Conservation (phyloP, 2,113 vertebrate genomes). For the Pelecanus crispus region DNA sequence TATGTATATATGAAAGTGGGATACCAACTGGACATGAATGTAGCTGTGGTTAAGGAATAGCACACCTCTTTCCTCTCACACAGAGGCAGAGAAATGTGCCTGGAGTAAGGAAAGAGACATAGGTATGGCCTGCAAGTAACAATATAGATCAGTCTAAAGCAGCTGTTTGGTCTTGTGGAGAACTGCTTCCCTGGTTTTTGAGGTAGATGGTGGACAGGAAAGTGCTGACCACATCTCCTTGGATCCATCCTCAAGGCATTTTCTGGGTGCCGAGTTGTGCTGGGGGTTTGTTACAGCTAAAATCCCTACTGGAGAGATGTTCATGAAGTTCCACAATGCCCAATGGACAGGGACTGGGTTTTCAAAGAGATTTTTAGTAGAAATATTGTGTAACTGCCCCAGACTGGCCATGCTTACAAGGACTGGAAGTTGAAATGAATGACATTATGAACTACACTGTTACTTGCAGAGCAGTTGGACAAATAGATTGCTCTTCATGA, state of each 20-base stretch:
- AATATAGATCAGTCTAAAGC: not conserved
- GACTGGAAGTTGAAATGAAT: not conserved
- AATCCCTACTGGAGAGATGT: not conserved
- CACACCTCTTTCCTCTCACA: not conserved
- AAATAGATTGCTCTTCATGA: not conserved
- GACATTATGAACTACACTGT: not conserved
- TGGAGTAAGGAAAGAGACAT: not conserved
- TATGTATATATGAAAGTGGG: not conserved
- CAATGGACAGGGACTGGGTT: not conserved
- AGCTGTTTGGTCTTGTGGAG: not conserved
- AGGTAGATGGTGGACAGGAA: not conserved
- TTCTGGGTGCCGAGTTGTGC: not conserved
- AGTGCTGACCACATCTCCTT: not conserved
- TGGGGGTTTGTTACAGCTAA: not conserved
- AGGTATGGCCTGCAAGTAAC: not conserved
- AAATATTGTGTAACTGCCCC: not conserved
- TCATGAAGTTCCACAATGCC: not conserved
- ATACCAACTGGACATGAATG: not conserved
- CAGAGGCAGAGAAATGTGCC: not conserved
- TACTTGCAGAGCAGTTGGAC: not conserved
- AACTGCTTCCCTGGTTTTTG: not conserved
- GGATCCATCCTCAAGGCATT: not conserved
- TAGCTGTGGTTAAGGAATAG: not conserved
- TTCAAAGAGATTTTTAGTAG: not conserved
- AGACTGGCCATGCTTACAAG: not conserved